Evolutionary conservation across 2,797 vertebrate species (phyloP), one percentile per base, ranked within the genome.

Genomic region (Pseudomugil tenellus): DNA sequence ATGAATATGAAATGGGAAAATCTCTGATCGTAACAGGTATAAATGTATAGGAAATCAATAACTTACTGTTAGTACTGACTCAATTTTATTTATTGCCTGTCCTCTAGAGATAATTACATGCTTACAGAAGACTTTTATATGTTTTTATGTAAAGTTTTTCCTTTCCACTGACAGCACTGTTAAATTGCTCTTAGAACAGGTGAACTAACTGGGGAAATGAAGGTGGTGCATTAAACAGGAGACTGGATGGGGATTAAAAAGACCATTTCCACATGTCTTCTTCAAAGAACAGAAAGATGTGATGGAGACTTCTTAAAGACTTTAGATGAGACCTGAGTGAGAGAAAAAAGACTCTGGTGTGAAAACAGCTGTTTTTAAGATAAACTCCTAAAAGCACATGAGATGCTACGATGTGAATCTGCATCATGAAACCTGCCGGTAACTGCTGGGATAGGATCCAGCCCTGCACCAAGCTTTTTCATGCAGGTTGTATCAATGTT

Each of bases 11-110:
- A 79, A 89, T 77, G 74, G 78, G 77, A 83, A 90, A 84, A 83
- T 39, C 63, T 80, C 74, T 80, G 53, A 37, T 74, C 46, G 73
- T 77, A 76, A 84, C 73, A 70, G 64, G 55, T 57, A 23, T 39
- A 73, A 43, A 76, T 63, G 13, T 63, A 89, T 70, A 76, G 83
- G 74, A 82, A 92, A 91, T 93, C 92, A 87, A 88, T 93, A 73
- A 19, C 39, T 19, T 65, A 34, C 46, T 62, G 70, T 84, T 80
- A 48, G 60, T 25, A 58, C 76, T 70, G 77, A 81, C 62, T 81
- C 31, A 70, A 83, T 81, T 76, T 84, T 39, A 83, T 79, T 70
- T 80, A 76, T 86, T 64, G 48, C 67, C 60, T 39, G 25, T 31
- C 52, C 58, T 75, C 21, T 63, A 49, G 14, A 73, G 51, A 64